Percentiles rank a stretch among this genome's conserved stretches.
phyloP scores from a whole-genome alignment of 2,797 vertebrate species.

The Salarias fasciatus region DNA sequence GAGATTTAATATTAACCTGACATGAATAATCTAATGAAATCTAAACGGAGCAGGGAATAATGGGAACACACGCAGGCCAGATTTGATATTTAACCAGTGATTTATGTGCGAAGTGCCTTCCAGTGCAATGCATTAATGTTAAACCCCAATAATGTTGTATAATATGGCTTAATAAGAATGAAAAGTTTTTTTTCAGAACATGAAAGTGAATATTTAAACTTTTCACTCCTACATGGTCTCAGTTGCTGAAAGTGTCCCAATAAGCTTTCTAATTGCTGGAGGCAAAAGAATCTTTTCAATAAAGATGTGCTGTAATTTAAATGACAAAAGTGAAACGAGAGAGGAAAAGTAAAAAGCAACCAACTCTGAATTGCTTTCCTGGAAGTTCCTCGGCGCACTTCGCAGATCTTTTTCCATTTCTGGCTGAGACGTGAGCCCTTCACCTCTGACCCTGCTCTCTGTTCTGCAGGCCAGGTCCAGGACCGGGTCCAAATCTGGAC shows the following conservation, averaged over 20 bases:
- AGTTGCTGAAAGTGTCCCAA: slow-evolving; percentile 33
- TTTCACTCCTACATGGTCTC: slow-evolving; percentile 21
- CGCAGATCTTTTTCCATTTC: no score
- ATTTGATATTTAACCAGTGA: not conserved
- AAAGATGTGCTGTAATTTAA: slow-evolving; percentile 38
- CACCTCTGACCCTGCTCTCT: no score
- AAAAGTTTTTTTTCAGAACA: not conserved
- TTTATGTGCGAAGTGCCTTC: not conserved
- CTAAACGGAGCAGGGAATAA: slow-evolving; percentile 5
- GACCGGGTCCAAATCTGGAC: no score
- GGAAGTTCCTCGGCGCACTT: no score
- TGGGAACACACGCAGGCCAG: not conserved
- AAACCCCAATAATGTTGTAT: not conserved
- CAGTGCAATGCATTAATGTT: not conserved
- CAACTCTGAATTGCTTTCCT: slow-evolving; percentile 16
- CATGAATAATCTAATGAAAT: slow-evolving; percentile 12
- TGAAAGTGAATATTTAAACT: slow-evolving; percentile 20
- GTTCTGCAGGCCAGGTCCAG: no score
- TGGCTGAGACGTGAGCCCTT: no score
- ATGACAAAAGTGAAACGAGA: slow-evolving; percentile 32
- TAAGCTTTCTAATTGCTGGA: slow-evolving; percentile 46
- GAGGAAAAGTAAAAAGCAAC: slow-evolving; percentile 12
- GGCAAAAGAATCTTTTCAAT: slow-evolving; percentile 52
- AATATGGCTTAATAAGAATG: slow-evolving; percentile 10
- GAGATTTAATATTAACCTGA: slow-evolving; percentile 26